These are phyloP conservation scores for Melipona beecheii DNA, from an alignment of 2,888 invertebrate genomes.

Conservation along the genomic window DNA sequence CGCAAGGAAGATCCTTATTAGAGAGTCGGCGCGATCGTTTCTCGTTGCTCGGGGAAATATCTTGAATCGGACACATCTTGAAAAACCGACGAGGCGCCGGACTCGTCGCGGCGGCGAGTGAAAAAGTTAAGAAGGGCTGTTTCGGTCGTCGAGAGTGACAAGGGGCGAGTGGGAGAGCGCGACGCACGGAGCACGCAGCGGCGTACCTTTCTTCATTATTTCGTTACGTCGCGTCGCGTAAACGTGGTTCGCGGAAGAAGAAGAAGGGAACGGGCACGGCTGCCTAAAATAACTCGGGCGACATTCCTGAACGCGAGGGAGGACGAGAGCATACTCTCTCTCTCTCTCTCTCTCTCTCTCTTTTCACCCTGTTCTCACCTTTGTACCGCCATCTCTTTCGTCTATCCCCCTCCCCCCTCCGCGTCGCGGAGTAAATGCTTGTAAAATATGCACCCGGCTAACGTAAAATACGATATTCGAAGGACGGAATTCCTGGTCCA, in stretches of 20 bases:
- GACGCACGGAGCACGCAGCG: constrained; percentile 22
- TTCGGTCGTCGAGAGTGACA: neutral
- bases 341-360: constrained; percentile 5
- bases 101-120: neutral
- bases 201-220: constrained; percentile 74
- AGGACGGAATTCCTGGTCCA: constrained; percentile 59
- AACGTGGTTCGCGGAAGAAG: constrained; percentile 60
- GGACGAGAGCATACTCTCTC: constrained; percentile 31
- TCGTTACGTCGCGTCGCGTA: constrained; percentile 73
- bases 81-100: neutral
- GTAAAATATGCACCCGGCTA: constrained; percentile 74
- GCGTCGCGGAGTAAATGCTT: constrained; percentile 57
- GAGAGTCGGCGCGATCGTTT: too few species aligned
- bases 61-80: too few species aligned
- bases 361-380: constrained; percentile 48
- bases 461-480: constrained; percentile 63
- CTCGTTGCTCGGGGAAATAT: too few species aligned
- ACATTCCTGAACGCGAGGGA: constrained; percentile 68
- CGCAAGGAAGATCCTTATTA: neutral
- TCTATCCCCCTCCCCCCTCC: constrained; percentile 41
- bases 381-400: constrained; percentile 57
- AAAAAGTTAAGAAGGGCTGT: constrained; percentile 10
- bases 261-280: constrained; percentile 41
- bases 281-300: constrained; percentile 79
- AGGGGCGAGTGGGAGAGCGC: constrained; percentile 7